A percentile compares a stretch with the other conserved stretches of the same genome.
Conservation (phyloP, 2,888 invertebrate species). For the Cetonia aurata region DNA sequence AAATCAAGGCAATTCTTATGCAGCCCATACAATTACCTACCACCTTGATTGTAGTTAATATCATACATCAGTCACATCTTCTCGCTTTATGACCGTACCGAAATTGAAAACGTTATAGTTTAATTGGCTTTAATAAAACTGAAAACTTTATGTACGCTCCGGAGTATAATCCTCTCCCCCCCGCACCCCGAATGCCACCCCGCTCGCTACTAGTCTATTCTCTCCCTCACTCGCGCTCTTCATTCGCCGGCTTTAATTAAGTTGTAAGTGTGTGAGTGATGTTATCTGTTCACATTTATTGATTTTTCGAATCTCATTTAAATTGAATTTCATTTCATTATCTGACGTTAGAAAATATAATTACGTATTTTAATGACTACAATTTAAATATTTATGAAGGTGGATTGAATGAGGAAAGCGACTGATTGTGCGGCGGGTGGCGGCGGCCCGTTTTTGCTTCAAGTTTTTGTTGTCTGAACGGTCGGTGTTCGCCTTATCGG, state of each 20-base stretch:
- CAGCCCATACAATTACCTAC: constrained; percentile 45
- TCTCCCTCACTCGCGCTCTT: constrained; percentile 23
- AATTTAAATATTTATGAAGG: constrained; percentile 41
- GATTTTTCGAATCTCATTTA: constrained; percentile 57
- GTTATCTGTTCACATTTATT: constrained; percentile 60
- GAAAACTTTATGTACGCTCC: constrained; percentile 51
- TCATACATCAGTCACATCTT: constrained; percentile 55
- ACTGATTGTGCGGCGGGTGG: constrained; percentile 12
- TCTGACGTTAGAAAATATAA: constrained; percentile 44
- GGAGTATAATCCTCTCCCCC: constrained; percentile 29
- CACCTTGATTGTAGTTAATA: constrained; percentile 48
- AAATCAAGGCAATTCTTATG: constrained; percentile 49
- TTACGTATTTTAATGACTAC: constrained; percentile 43
- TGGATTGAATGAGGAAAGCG: constrained; percentile 32
- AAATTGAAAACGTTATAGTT: constrained; percentile 64
- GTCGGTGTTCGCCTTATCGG: constrained; percentile 14
- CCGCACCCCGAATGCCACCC: neutral
- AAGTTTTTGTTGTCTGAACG: constrained; percentile 17
- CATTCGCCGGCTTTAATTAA: constrained; percentile 61
- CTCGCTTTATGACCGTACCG: constrained; percentile 58
- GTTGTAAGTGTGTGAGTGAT: constrained; percentile 62
- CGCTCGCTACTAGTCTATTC: constrained; percentile 8
- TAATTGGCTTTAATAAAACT: constrained; percentile 64
- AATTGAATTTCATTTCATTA: constrained; percentile 50
- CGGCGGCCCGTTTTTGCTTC: constrained; percentile 19